Conservation (phyloP, 92 coral and sea anemone genomes). For the Bergia sp. region DNA sequence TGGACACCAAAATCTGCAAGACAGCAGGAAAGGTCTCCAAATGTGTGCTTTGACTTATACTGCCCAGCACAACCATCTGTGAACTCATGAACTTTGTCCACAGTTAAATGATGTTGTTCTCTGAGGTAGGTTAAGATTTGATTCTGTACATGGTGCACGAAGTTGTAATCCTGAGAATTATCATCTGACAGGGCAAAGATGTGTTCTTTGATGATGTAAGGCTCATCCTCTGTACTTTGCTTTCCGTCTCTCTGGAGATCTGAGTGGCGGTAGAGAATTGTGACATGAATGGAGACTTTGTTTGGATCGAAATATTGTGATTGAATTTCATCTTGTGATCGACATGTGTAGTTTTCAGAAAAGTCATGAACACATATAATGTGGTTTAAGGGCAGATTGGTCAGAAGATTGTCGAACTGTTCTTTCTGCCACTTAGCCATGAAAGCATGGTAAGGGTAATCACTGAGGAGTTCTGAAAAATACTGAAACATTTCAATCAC, state of each 20-base stretch:
- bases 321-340: conserved; percentile 42
- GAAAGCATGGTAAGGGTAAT: conserved; percentile 61
- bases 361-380: conserved; percentile 35
- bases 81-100: conserved; percentile 27
- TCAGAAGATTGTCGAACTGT: conserved; percentile 4
- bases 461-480: conserved; percentile 54
- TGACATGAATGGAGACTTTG: conserved; percentile 41
- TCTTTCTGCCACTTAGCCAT: conserved; percentile 55
- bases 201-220: conserved; percentile 38
- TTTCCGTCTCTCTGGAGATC: conserved; percentile 25
- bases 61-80: conserved; percentile 29
- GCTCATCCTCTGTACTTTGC: conserved; percentile 35
- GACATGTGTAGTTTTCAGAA: conserved; percentile 27
- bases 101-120: conserved; percentile 27
- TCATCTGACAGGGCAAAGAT: conserved; percentile 39
- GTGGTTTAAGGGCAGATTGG: conserved; percentile 33
- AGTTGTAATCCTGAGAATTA: conserved; percentile 17
- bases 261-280: conserved; percentile 35
- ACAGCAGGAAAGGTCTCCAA: conserved; percentile 30
- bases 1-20: conserved; percentile 23
- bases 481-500: conserved; percentile 64
- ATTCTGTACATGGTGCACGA: conserved; percentile 23
- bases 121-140: conserved; percentile 18
- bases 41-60: conserved; percentile 27
- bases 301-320: conserved; percentile 34